A percentile compares a stretch with the other conserved stretches of the same genome.
Conservation (phyloP, 1,140 invertebrate genomes). For the Kradibia gibbosae region DNA sequence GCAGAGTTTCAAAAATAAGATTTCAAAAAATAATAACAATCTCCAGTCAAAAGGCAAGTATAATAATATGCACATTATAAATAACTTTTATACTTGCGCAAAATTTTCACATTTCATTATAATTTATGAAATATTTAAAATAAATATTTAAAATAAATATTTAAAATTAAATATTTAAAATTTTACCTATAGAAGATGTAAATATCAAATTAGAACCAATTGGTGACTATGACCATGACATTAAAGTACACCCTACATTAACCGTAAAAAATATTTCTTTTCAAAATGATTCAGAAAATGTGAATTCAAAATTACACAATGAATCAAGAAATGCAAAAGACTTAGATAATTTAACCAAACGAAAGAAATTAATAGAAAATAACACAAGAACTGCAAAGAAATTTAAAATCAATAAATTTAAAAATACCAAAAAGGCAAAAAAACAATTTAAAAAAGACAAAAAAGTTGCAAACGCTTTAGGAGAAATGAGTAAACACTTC, state of each 20-base stretch:
- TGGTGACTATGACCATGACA: no score
- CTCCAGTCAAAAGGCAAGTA: not conserved
- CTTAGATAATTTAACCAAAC: not conserved
- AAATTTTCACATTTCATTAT: not conserved
- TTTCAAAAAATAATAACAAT: constrained; percentile 1
- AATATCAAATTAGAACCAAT: not conserved
- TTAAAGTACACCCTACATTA: not conserved
- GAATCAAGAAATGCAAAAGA: not conserved
- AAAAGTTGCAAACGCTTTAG: constrained; percentile 43
- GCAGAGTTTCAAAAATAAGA: not conserved
- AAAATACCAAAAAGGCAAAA: constrained; percentile 22
- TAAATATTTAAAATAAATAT: not conserved
- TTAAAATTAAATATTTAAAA: not conserved
- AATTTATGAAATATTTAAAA: not conserved
- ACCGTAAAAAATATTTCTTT: not conserved
- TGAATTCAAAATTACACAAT: not conserved
- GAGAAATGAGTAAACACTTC: constrained; percentile 24
- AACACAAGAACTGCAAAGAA: not conserved
- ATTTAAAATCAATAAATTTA: not conserved
- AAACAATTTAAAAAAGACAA: constrained; percentile 26
- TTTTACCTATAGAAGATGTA: not conserved
- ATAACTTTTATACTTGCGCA: no score
- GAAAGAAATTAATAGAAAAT: not conserved
- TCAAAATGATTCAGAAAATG: not conserved
- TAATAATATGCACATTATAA: not conserved